Conservation (phyloP, 2,888 invertebrate species). For the Drosophila phalerata region DNA sequence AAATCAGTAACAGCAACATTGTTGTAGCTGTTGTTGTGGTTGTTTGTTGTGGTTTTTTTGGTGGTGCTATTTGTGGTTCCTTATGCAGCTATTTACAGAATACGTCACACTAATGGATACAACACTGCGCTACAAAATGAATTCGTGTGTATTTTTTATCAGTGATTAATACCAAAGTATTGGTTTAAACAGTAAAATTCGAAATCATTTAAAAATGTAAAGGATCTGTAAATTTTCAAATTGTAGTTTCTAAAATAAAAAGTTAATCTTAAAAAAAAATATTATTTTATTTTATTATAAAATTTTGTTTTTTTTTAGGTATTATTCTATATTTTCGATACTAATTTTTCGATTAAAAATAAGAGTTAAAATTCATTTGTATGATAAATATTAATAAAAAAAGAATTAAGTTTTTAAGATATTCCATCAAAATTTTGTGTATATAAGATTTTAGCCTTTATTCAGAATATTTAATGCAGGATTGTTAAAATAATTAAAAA, state of each 20-base stretch:
- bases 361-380: too few species aligned
- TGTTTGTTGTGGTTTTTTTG: conserved; percentile 19
- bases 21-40: conserved; percentile 38
- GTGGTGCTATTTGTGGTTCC: conserved; percentile 57
- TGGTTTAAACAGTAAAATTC: too few species aligned
- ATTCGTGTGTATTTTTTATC: conserved; percentile 19
- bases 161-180: not conserved
- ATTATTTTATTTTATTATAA: not conserved
- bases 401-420: too few species aligned
- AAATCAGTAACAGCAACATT: conserved; percentile 20
- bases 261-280: too few species aligned
- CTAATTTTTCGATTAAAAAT: too few species aligned
- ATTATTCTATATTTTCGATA: too few species aligned
- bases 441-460: not conserved
- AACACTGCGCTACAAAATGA: conserved; percentile 45
- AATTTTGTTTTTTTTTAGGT: too few species aligned
- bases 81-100: conserved; percentile 61
- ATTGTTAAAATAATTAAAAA: not conserved
- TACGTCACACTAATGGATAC: conserved; percentile 58
- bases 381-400: too few species aligned
- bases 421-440: not conserved
- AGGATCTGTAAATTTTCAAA: not conserved
- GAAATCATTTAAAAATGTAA: too few species aligned
- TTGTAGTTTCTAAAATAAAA: not conserved
- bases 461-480: too few species aligned